These are phyloP conservation scores for Bergia puertoricense DNA, from an alignment of 92 coral and sea anemone species.

Conservation along the genomic window DNA sequence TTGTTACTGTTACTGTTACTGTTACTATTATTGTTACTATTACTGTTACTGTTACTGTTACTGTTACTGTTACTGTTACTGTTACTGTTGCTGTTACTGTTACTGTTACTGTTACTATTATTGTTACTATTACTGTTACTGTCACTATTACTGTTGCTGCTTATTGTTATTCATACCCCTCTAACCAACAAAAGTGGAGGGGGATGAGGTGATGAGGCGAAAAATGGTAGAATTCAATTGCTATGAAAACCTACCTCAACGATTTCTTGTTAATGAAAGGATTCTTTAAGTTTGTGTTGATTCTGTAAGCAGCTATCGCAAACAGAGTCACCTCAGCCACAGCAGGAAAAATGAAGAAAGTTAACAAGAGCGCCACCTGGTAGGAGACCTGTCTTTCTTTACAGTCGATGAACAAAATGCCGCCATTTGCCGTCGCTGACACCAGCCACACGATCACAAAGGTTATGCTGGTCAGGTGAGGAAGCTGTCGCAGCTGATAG, in stretches of 20 bases:
- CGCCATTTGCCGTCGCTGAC: not conserved
- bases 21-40: too few species aligned
- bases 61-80: too few species aligned
- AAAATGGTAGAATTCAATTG: not conserved
- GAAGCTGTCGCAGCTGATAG: conserved; percentile 25
- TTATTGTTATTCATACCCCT: not conserved
- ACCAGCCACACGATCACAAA: not conserved
- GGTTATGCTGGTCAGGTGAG: conserved; percentile 11
- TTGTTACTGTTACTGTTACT: too few species aligned
- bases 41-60: too few species aligned
- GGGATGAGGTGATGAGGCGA: too few species aligned
- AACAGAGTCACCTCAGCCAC: conserved; percentile 1
- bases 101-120: too few species aligned
- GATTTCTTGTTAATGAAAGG: conserved; percentile 6
- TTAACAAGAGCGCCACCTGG: conserved; percentile 7
- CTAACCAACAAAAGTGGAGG: not conserved
- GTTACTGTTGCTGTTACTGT: too few species aligned
- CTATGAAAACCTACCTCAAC: not conserved
- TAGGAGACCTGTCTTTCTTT: conserved; percentile 10
- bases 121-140: too few species aligned
- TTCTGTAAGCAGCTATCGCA: not conserved
- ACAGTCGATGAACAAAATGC: conserved; percentile 26
- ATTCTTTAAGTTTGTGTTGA: not conserved
- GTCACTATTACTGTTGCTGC: too few species aligned
- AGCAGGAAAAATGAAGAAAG: conserved; percentile 18